These are phyloP conservation scores for Perognathus longimembris DNA, from an alignment of 2,113 vertebrate species.

Conservation along the genomic window DNA sequence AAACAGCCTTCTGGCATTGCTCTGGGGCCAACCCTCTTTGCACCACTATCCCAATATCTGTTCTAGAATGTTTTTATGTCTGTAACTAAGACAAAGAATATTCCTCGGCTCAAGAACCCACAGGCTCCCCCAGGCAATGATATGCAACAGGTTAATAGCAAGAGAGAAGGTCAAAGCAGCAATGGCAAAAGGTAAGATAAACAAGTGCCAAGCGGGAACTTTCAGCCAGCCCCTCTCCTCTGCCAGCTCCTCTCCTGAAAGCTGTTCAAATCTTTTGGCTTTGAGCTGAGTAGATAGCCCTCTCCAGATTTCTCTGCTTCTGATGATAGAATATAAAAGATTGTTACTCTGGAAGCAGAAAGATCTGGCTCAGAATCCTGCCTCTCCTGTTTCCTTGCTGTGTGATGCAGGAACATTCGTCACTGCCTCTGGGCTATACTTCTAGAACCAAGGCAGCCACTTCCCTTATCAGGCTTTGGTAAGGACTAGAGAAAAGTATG, in stretches of 20 bases:
- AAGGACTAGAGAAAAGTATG: not conserved
- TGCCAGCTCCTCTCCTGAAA: not conserved
- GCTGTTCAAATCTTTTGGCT: not conserved
- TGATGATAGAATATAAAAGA: not conserved
- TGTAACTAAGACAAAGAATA: not conserved
- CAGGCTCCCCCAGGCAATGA: not conserved
- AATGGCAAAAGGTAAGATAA: not conserved
- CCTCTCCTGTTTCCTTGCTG: not conserved
- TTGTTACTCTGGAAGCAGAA: slow-evolving; percentile 7
- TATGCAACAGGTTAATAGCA: not conserved
- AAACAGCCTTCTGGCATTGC: not conserved
- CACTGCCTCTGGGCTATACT: not conserved
- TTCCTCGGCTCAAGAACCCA: not conserved
- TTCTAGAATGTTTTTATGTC: not conserved
- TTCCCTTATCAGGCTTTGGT: not conserved
- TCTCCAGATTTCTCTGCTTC: not conserved
- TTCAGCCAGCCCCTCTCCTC: not conserved
- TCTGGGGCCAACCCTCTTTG: not conserved
- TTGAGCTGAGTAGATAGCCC: not conserved
- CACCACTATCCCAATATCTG: not conserved
- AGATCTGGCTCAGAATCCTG: not conserved
- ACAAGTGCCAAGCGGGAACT: not conserved
- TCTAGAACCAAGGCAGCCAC: not conserved
- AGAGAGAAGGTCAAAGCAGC: not conserved
- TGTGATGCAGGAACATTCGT: not conserved